Base-by-base conservation (phyloP, 2,888 invertebrate species). In the Leptogaster cylindrica region DNA sequence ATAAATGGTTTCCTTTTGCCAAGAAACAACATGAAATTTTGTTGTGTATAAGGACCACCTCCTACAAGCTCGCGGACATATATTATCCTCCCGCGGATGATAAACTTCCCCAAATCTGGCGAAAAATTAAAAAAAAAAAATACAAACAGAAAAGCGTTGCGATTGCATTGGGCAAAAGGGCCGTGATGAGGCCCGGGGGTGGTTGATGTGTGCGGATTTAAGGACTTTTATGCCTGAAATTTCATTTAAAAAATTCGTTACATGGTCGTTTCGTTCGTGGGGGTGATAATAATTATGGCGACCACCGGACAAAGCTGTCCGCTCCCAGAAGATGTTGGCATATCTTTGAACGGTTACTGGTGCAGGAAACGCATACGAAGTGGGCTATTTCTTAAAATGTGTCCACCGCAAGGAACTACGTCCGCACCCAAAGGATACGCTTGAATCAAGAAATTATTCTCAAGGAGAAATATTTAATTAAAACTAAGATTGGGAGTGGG, bases 401-500 rank as follows among this genome's bases (percentile, higher is more conserved):
- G 7, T 25, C 25, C 27, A 6, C 28, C 18, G 6, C 44, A 44
- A 27, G 61, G 28, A 41, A 27, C 41, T 20, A 20, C 44, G 25
- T 25, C 61, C 12, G 5, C n/a, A 12, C 18, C 44, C 61, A n/a
- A 12, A 48, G 48, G 48, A 48, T 48, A 27, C 44, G 50, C 61
- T 66, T 36, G 51, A 69, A 65, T 67, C 51, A 67, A 69, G 67
- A 55, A 67, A 65, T 67, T 69, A 69, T 67, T 67, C 69, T 67
- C 58, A 67, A 69, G 67, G 61, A 65, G 50, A 67, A 65, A 67
- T 69, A 69, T 69, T 69, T 69, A 69, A 69, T 69, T 69, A 69
- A 69, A 69, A 67, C 65, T 65, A 65, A n/a, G n/a, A n/a, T 61
- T 39, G 36, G 14, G 44, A 10, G 44, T 16, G 31, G 23, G 44